Base-by-base conservation (phyloP, 2,113 vertebrate genomes). In the Elanus axillaris region DNA sequence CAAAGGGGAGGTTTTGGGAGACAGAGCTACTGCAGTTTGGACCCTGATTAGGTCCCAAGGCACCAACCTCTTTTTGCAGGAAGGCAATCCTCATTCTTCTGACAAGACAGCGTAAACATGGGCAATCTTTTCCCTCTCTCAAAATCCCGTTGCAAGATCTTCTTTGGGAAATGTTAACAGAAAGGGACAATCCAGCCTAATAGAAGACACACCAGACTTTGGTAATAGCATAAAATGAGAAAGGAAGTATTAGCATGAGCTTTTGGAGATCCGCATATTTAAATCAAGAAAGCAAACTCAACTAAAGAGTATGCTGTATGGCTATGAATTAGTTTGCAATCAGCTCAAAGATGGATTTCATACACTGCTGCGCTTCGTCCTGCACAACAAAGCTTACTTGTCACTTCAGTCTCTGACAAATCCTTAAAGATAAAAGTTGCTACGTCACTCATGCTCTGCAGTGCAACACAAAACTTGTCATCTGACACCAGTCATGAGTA, bases 361-460 rank as follows among this genome's bases (percentile, higher is more conserved):
- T 53, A 60, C 38, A 32, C 2, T 62, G 87, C 69, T 26, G 19
- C 3, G 3, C 55, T 53, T 31, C 2, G 1, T 4, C 9, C 80
- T 25, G 48, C 73, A 83, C 92, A 74, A 56, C 73, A 68, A 59
- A 77, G 48, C 48, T 7, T 5, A 55, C 43, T 72, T 81, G 76
- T 85, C 91, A 63, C 71, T 64, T 60, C 94, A 91, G 82, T 47
- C 68, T 45, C 86, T 81, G 64, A 94, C 83, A 96, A 96, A 96
- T 91, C 91, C 93, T 80, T 58, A 3, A 43, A 92, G 90, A 80
- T 83, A 72, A 88, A 88, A 92, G 91, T 68, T 95, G 76, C 88
- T 63, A 95, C 88, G 93, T 96, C 88, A 89, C 76, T 62, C 40
- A 3, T 10, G 11, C 59, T 96, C 86, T 84, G 43, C 64, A 94